phyloP scores from a whole-genome alignment of 1,140 invertebrate species.

The Coelopa frigida region DNA sequence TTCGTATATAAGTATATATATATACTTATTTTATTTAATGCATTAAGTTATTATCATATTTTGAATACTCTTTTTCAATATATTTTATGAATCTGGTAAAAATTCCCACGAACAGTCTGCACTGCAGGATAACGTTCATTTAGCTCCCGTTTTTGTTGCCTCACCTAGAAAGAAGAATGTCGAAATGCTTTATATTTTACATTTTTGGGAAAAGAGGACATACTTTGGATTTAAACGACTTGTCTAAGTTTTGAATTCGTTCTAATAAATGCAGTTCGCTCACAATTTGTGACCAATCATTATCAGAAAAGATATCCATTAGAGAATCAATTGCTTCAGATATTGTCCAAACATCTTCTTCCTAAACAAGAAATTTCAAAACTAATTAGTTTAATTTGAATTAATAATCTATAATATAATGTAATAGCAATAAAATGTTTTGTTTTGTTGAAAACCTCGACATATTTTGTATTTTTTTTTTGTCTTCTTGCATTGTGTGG shows the following conservation, averaged over 20 bases:
- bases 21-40: too few species aligned
- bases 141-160: conserved; percentile 55
- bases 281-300: conserved; percentile 60
- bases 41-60: conserved; percentile 8
- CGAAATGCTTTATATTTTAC: neutral
- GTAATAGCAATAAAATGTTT: neutral
- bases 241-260: conserved; percentile 51
- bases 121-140: conserved; percentile 60
- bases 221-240: conserved; percentile 60
- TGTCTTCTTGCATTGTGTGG: too few species aligned
- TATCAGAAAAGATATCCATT: conserved; percentile 71
- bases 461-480: too few species aligned
- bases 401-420: neutral
- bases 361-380: conserved; percentile 10
- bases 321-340: conserved; percentile 67
- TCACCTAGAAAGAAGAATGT: conserved; percentile 48
- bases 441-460: too few species aligned
- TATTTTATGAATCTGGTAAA: conserved; percentile 66
- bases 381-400: neutral
- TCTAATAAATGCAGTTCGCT: conserved; percentile 55
- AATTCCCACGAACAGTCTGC: conserved; percentile 60
- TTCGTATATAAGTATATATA: too few species aligned
- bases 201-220: conserved; percentile 15
- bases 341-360: conserved; percentile 56
- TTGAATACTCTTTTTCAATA: conserved; percentile 43